Evolutionary conservation across 2,797 vertebrate genomes (phyloP).

Genomic region (Gadopsis bispinosus): DNA sequence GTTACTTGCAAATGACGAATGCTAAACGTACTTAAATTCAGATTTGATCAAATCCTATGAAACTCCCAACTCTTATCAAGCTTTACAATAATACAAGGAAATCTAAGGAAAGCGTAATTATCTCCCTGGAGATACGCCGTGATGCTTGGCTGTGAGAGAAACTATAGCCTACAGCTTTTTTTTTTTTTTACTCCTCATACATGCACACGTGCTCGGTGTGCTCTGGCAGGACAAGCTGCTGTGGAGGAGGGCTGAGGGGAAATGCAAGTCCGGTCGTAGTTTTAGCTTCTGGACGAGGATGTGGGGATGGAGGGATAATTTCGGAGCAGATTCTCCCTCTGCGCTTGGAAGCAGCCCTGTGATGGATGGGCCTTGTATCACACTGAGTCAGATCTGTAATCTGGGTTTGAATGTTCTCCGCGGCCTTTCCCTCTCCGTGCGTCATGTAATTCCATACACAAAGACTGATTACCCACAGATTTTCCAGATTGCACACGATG

Average conservation of each 20-base stretch:
- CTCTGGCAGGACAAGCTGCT: constrained; percentile 73
- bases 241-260: constrained; percentile 26
- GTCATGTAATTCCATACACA: constrained; percentile 30
- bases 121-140: background rate
- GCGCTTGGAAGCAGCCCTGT: constrained; percentile 9
- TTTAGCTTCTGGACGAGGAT: constrained; percentile 19
- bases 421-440: constrained; percentile 27
- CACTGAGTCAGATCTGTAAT: constrained; percentile 44
- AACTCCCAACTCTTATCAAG: background rate
- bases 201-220: constrained; percentile 57
- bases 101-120: background rate
- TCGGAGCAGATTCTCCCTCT: constrained; percentile 12
- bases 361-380: constrained; percentile 41
- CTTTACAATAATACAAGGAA: background rate
- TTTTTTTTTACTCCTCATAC: constrained; percentile 21
- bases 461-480: constrained; percentile 31
- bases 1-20: background rate
- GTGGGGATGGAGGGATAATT: background rate
- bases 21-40: background rate
- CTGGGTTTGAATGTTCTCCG: constrained; percentile 41
- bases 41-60: background rate
- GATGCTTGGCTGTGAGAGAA: constrained; percentile 7
- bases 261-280: constrained; percentile 10
- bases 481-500: constrained; percentile 47
- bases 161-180: constrained; percentile 16